Evolutionary conservation across 2,113 vertebrate species (phyloP).

Genomic region (Phalacrocorax aristotelis): DNA sequence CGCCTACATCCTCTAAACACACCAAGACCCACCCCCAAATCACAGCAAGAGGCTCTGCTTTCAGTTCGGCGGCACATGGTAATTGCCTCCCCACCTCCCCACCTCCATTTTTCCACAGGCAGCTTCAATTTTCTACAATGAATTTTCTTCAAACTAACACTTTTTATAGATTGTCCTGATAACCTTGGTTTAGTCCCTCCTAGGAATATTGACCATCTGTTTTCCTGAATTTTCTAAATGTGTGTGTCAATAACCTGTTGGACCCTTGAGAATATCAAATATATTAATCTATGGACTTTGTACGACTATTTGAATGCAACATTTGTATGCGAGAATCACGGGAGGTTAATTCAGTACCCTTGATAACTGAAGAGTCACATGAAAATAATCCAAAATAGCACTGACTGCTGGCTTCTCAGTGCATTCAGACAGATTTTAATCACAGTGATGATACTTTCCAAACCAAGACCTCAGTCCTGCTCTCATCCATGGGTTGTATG

Average conservation of each 20-base stretch:
- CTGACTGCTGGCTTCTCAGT: not conserved
- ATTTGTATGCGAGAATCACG: not conserved
- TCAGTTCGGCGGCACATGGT: accelerated
- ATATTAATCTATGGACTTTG: not conserved
- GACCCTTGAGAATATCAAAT: not conserved
- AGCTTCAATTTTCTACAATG: not conserved
- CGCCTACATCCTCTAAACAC: not conserved
- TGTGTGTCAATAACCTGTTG: not conserved
- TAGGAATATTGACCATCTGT: not conserved
- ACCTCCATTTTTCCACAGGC: not conserved
- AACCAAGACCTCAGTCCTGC: not conserved
- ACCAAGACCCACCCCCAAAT: not conserved
- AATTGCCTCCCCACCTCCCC: not conserved
- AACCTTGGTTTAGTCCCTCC: not conserved
- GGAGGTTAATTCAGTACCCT: not conserved
- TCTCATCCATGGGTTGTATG: not conserved
- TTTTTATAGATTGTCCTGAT: not conserved
- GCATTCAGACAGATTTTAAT: not conserved
- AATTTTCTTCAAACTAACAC: not conserved
- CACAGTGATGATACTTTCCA: not conserved
- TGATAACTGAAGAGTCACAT: not conserved
- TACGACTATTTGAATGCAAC: not conserved
- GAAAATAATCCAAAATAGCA: not conserved
- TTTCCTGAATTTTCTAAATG: not conserved
- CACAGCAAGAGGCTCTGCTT: not conserved